Percentiles rank a stretch among this genome's conserved stretches.
phyloP scores from a whole-genome alignment of 2,113 vertebrate species.

The Otis tarda region DNA sequence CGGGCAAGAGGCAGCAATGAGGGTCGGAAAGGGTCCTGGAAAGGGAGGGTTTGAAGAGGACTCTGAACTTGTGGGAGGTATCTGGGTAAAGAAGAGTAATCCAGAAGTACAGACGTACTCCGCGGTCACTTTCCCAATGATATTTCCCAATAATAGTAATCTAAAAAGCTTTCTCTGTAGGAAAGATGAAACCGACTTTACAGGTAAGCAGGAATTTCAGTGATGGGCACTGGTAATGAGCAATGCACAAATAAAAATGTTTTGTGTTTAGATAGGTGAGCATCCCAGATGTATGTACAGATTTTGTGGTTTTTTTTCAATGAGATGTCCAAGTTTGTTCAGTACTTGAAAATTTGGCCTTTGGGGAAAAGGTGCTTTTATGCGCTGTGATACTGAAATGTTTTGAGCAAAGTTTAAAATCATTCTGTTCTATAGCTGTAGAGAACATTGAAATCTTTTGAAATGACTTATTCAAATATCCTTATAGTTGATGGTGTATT shows the following conservation, averaged over 20 bases:
- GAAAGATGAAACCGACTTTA: not conserved
- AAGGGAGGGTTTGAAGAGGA: not conserved
- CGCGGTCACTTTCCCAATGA: not conserved
- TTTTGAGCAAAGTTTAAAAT: slow-evolving; percentile 5
- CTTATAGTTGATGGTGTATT: not conserved
- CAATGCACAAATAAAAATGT: not conserved
- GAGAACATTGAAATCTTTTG: not conserved
- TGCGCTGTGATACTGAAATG: not conserved
- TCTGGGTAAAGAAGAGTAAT: not conserved
- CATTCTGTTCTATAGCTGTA: not conserved
- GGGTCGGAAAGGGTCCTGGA: not conserved
- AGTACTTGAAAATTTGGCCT: not conserved
- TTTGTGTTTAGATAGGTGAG: not conserved
- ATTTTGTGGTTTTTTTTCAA: not conserved
- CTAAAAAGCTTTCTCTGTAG: not conserved
- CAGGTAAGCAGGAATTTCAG: not conserved
- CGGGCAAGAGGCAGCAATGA: not conserved
- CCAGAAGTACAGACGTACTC: not conserved
- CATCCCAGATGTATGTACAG: not conserved
- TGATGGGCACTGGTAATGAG: not conserved
- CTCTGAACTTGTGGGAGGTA: not conserved
- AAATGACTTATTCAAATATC: slow-evolving; percentile 15
- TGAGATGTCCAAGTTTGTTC: not conserved
- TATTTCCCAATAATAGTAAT: not conserved
- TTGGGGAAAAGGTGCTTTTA: not conserved